Evolutionary conservation across 2,888 invertebrate genomes (phyloP).

Genomic region (Eretmocerus hayati): DNA sequence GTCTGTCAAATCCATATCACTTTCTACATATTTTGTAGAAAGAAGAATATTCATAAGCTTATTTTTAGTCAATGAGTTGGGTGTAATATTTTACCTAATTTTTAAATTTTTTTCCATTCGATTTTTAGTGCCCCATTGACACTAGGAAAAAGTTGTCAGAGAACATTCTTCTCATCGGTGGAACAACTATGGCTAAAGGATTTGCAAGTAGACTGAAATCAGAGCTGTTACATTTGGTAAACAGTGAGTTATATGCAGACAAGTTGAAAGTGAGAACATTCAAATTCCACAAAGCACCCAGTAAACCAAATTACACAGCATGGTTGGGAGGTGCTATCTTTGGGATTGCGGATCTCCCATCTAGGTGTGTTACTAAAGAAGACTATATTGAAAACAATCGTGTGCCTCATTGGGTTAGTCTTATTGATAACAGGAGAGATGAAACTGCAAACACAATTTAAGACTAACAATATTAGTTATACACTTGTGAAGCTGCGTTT

Average conservation of each 20-base stretch:
- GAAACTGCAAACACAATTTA: constrained; percentile 12
- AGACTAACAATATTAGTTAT: too few species aligned
- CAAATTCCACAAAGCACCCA: constrained; percentile 74
- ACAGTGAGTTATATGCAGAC: constrained; percentile 56
- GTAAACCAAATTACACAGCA: constrained; percentile 72
- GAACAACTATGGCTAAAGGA: constrained; percentile 76
- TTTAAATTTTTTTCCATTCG: too few species aligned
- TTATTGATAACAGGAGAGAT: constrained; percentile 51
- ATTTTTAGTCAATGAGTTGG: background rate
- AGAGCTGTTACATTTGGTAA: constrained; percentile 66
- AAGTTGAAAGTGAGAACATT: constrained; percentile 59
- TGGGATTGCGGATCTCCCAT: constrained; percentile 64
- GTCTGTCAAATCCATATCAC: too few species aligned
- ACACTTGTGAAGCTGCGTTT: too few species aligned
- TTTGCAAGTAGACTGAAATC: constrained; percentile 70
- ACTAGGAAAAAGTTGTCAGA: constrained; percentile 68
- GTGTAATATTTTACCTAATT: background rate
- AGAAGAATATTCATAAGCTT: background rate
- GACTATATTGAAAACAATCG: constrained; percentile 61
- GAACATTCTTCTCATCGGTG: constrained; percentile 82
- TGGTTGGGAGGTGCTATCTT: constrained; percentile 84
- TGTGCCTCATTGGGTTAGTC: constrained; percentile 77
- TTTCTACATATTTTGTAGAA: too few species aligned
- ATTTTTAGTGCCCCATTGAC: constrained; percentile 70
- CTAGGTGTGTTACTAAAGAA: constrained; percentile 69